These are phyloP conservation scores for Zalophus californianus DNA, from an alignment of 2,797 vertebrate species.

Conservation along the genomic window DNA sequence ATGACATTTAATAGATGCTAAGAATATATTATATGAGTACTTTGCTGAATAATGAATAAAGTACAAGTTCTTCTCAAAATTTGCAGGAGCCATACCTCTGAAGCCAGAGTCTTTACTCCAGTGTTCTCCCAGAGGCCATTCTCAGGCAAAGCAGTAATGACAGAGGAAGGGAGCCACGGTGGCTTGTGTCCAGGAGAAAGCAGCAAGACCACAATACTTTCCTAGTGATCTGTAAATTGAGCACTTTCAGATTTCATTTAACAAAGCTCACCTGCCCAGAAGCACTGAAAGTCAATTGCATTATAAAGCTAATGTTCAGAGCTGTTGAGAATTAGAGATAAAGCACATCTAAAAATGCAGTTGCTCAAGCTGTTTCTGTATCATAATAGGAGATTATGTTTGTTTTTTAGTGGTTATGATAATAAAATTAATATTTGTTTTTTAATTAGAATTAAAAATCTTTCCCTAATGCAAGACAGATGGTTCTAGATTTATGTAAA, in stretches of 20 bases:
- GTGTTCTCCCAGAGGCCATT: neutral
- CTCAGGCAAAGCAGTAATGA: neutral
- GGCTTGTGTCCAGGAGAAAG: constrained; percentile 4
- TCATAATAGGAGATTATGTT: constrained; percentile 1
- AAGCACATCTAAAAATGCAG: constrained; percentile 28
- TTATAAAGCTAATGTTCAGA: constrained; percentile 15
- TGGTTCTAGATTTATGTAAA: constrained; percentile 37
- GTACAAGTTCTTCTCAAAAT: neutral
- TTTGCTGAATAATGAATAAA: neutral
- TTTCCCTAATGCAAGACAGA: constrained; percentile 57
- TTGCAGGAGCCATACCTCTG: neutral
- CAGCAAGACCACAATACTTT: neutral
- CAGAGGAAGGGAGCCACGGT: neutral
- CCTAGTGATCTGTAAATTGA: neutral
- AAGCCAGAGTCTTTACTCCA: neutral
- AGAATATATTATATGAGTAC: neutral
- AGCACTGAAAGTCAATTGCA: neutral
- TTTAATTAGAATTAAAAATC: constrained; percentile 60
- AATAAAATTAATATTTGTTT: constrained; percentile 44
- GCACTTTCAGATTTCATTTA: constrained; percentile 31
- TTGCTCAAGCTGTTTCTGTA: neutral
- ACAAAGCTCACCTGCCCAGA: neutral
- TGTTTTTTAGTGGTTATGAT: constrained; percentile 23
- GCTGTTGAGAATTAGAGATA: constrained; percentile 17
- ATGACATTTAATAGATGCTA: neutral